Percentiles rank a stretch among this genome's conserved stretches.
These are phyloP conservation scores for Melanophora roralis DNA, from an alignment of 2,888 invertebrate genomes.

Conservation along the genomic window DNA sequence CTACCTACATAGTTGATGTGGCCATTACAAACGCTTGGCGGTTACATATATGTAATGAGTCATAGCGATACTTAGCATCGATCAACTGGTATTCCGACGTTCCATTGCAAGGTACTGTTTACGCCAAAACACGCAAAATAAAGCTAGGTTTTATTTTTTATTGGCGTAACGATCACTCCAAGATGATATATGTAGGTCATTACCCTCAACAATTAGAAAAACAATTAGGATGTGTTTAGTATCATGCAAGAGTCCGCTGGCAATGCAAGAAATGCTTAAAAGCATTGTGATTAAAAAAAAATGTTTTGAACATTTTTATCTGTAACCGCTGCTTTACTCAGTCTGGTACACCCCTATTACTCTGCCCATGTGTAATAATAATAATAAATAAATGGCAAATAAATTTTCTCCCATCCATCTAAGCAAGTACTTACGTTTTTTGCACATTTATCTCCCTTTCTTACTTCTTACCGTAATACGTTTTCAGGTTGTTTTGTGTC, in stretches of 20 bases:
- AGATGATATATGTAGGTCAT: too few relatives aligned
- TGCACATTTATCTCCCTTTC: neutral
- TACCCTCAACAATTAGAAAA: too few relatives aligned
- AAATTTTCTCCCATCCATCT: neutral
- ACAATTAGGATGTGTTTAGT: neutral
- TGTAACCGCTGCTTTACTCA: too few relatives aligned
- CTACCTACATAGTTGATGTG: too few relatives aligned
- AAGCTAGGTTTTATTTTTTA: too few relatives aligned
- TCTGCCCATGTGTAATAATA: too few relatives aligned
- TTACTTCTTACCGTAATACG: conserved; percentile 17
- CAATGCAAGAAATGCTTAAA: too few relatives aligned
- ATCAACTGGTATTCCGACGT: neutral
- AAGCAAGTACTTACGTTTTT: neutral
- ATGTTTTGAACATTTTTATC: neutral
- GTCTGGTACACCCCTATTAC: too few relatives aligned
- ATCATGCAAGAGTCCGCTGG: neutral
- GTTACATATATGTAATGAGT: neutral
- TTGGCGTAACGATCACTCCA: too few relatives aligned
- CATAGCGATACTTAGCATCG: conserved; percentile 16
- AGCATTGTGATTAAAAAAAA: neutral
- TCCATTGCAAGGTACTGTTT: too few relatives aligned
- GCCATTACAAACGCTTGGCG: conserved; percentile 2
- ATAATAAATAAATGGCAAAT: too few relatives aligned
- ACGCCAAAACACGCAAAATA: too few relatives aligned
- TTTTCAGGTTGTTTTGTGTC: neutral